These are phyloP conservation scores for Oryzias dopingdopingensis DNA, from an alignment of 2,797 vertebrate species.

Conservation along the genomic window DNA sequence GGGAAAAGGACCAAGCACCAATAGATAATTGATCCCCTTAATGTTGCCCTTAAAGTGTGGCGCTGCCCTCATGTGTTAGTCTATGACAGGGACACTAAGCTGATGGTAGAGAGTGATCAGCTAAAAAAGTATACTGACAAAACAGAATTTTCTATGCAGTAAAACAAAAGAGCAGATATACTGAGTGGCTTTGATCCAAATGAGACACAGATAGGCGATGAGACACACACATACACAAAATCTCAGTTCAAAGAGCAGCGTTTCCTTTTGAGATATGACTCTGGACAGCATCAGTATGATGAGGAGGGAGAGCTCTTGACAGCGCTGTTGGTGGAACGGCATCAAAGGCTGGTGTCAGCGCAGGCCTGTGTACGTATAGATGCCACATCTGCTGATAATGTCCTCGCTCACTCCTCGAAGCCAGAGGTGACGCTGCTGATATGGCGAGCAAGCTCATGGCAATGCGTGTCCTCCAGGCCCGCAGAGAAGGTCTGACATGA, in stretches of 20 bases:
- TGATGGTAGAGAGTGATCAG: no score
- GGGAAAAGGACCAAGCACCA: slow-evolving; percentile 25
- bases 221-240: slow-evolving; percentile 16
- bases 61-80: slow-evolving; percentile 45
- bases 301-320: slow-evolving; percentile 53
- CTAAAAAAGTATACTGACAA: no score
- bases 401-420: slow-evolving; percentile 22
- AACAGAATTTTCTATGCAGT: no score
- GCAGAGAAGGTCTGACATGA: slow-evolving; percentile 27
- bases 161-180: no score
- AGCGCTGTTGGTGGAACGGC: slow-evolving; percentile 49
- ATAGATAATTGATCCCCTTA: slow-evolving; percentile 29
- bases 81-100: slow-evolving; percentile 6
- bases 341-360: slow-evolving; percentile 45
- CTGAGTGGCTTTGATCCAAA: slow-evolving; percentile 15
- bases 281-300: slow-evolving; percentile 54
- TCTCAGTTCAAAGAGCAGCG: slow-evolving; percentile 48
- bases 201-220: slow-evolving; percentile 8
- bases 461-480: slow-evolving; percentile 39
- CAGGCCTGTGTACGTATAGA: slow-evolving; percentile 23
- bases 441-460: slow-evolving; percentile 46
- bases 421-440: slow-evolving; percentile 47
- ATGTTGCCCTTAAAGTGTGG: slow-evolving; percentile 35
- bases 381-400: slow-evolving; percentile 52
- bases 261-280: slow-evolving; percentile 54